These are phyloP conservation scores for Gallinago solitaria DNA, from an alignment of 2,797 vertebrate species.

Conservation along the genomic window DNA sequence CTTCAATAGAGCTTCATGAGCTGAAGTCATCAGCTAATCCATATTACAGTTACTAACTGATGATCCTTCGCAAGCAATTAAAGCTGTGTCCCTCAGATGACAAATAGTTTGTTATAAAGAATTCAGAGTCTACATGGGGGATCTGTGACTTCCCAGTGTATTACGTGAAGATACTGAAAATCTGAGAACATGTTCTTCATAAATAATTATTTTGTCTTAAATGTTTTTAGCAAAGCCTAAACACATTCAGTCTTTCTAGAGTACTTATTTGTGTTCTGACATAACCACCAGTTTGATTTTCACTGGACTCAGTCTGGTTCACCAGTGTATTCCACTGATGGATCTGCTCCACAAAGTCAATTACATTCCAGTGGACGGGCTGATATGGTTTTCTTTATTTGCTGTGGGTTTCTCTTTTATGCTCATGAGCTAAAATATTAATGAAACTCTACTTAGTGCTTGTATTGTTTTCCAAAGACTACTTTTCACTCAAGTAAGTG, in stretches of 20 bases:
- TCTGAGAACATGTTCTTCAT: background rate
- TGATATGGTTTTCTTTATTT: slow-evolving; percentile 2
- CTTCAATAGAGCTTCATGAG: slow-evolving; percentile 17
- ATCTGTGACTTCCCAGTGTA: background rate
- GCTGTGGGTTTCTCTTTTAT: background rate
- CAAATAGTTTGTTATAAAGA: background rate
- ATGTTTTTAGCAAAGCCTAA: background rate
- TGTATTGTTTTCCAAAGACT: slow-evolving; percentile 52
- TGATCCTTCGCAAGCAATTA: slow-evolving; percentile 29
- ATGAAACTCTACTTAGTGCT: slow-evolving; percentile 67
- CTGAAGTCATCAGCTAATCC: slow-evolving; percentile 47
- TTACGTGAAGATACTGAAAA: background rate
- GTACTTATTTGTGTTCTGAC: background rate
- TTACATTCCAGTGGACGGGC: background rate
- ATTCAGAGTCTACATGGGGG: background rate
- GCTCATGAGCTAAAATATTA: slow-evolving; percentile 48
- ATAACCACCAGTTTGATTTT: background rate
- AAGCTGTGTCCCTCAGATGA: background rate
- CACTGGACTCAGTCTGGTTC: background rate
- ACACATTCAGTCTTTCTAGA: background rate
- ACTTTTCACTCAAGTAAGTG: slow-evolving; percentile 55
- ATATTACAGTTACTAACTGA: slow-evolving; percentile 34
- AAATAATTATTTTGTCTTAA: background rate
- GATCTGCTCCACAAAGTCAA: background rate
- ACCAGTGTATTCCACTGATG: background rate